These are phyloP conservation scores for Pristionchus fissidentatus DNA, from an alignment of 2,888 invertebrate species.

Conservation along the genomic window DNA sequence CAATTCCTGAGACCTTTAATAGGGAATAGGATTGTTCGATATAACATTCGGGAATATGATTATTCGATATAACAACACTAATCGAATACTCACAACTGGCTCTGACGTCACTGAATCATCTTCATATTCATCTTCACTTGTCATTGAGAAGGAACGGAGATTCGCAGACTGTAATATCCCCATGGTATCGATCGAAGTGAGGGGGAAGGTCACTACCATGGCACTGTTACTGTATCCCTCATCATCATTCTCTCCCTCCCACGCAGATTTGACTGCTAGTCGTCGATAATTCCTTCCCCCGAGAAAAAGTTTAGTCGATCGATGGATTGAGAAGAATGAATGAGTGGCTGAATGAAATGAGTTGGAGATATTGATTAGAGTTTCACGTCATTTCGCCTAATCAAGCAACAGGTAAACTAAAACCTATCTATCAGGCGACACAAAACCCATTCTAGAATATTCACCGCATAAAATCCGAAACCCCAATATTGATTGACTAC, in stretches of 20 bases:
- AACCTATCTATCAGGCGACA: too few species aligned
- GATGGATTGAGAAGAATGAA: slow-evolving; percentile 58
- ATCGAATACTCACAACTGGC: background rate
- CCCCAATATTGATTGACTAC: too few species aligned
- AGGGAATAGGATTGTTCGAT: too few species aligned
- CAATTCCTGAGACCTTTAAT: too few species aligned
- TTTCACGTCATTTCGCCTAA: background rate
- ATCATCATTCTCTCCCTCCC: slow-evolving; percentile 9
- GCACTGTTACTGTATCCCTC: background rate
- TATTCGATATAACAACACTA: too few species aligned
- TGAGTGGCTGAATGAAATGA: slow-evolving; percentile 50
- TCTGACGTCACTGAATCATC: background rate
- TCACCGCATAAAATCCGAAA: too few species aligned
- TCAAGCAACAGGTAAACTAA: too few species aligned
- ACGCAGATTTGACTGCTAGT: slow-evolving; percentile 1
- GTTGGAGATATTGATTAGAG: too few species aligned
- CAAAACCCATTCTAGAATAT: too few species aligned
- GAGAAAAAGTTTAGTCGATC: slow-evolving; percentile 57
- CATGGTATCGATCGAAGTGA: background rate
- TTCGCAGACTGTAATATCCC: background rate
- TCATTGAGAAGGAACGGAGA: background rate
- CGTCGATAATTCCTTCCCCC: slow-evolving; percentile 50
- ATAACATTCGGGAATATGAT: too few species aligned
- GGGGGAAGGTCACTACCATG: background rate
- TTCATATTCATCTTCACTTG: background rate